Evolutionary conservation across 2,888 invertebrate species (phyloP).

Genomic region (Argyresthia albistria): DNA sequence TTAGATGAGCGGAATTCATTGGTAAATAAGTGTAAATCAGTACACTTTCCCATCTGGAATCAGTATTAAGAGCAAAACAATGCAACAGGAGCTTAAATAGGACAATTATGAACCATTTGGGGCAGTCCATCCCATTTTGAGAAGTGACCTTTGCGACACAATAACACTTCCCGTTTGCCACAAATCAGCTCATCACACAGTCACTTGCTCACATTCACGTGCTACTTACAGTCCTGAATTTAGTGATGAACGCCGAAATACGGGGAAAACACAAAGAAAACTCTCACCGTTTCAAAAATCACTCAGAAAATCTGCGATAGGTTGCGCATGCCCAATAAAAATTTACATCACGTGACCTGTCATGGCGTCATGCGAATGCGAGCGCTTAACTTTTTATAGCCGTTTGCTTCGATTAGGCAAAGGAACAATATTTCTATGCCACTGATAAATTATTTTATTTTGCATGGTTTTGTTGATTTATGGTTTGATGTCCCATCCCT

Average conservation of each 20-base stretch:
- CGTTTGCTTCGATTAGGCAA: neutral
- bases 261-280: constrained; percentile 16
- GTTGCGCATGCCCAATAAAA: constrained; percentile 67
- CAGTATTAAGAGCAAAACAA: constrained; percentile 25
- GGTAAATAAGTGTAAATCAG: constrained; percentile 6
- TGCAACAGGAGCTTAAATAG: constrained; percentile 32
- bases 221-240: constrained; percentile 16
- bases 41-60: constrained; percentile 1
- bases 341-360: constrained; percentile 73
- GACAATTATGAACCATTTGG: constrained; percentile 45
- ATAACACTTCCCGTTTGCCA: constrained; percentile 37
- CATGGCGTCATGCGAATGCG: constrained; percentile 35
- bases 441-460: neutral
- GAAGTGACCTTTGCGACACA: constrained; percentile 46
- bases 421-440: neutral
- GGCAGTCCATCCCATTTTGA: constrained; percentile 24
- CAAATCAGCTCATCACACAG: constrained; percentile 29
- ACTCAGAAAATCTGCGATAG: constrained; percentile 49
- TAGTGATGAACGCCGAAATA: constrained; percentile 11
- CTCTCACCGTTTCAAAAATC: constrained; percentile 56
- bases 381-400: neutral
- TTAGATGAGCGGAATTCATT: neutral
- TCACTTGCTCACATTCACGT: constrained; percentile 26
- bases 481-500: no score
- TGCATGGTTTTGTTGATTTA: no score